Evolutionary conservation across 2,888 invertebrate genomes (phyloP), one percentile per base, ranked within the genome.

Genomic region (Eristalis arbustorum): DNA sequence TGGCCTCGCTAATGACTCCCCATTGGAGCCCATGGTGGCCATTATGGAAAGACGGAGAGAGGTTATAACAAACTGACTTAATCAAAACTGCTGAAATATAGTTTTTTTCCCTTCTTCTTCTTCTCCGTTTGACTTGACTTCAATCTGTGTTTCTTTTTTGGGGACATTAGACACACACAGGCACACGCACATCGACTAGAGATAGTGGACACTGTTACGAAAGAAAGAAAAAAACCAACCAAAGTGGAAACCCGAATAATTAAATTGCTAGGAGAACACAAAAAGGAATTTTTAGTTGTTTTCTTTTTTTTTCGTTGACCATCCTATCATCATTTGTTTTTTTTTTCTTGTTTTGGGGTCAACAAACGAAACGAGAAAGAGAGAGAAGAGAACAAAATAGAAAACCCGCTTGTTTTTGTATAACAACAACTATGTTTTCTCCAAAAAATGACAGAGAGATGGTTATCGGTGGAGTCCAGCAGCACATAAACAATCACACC

Each of bases 1-100:
- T 87, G 87, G 87, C 87, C 87, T 83, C 78, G 83, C 87, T 87
- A 87, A 87, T 87, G 87, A 87, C 83, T 83, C 78, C 78, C 83
- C 87, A 79, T 67, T 75, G 83, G 83, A 87, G 87, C 87, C n/a
- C 83, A 83, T 87, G 75, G 83, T 83, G 83, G 87, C 83, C 87
- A 87, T 87, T 83, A 87, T 83, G 75, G 83, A 49, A 49, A 49
- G 18, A 49, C n/a, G n/a, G 49, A 49, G 49, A 49, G 49, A 87
- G 83, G 83, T 87, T 87, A 87, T 87, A 87, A 78, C 75, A 72
- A 83, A 87, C 83, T 74, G 83, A 87, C 87, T 87, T 83, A 87
- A 83, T 87, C 83, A 87, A 87, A 83, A 87, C 87, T 87, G 83
- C 83, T 83, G 78, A 83, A 74, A 78, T 74, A 67, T 74, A 40